Base-by-base conservation (phyloP, 2,888 invertebrate genomes). In the Hemaris fuciformis region DNA sequence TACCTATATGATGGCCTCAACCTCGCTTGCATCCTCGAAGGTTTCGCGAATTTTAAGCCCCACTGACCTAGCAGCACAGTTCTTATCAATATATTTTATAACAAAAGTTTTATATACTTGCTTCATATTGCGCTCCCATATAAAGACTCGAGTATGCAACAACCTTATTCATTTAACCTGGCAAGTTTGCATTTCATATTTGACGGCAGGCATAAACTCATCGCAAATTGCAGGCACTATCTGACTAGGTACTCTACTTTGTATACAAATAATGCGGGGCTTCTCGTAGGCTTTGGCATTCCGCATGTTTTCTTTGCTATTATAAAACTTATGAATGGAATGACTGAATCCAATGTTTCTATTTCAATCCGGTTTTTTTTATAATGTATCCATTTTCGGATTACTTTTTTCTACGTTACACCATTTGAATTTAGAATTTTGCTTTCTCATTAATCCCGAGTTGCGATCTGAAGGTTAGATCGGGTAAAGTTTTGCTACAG, bases 121-220 rank as follows among this genome's bases (percentile, higher is more conserved):
- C n/a, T n/a, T n/a, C n/a, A n/a, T n/a, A n/a, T n/a, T n/a, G n/a
- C n/a, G n/a, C n/a, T n/a, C n/a, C n/a, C n/a, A n/a, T n/a, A n/a
- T n/a, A n/a, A n/a, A n/a, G n/a, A n/a, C 23, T 10, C 18, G 8
- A 27, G 41, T 22, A 20, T 20, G 15, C 31, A 25, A 42, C 38
- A 42, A 58, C 41, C 22, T 58, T 58, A 58, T 57, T 57, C 22
- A 57, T 42, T 38, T 41, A 57, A 23, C 15, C 23, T 41, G 15
- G 18, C 23, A 41, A 15, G 18, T 23, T 8, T n/a, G 15, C 23
- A 5, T 18, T 31, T 31, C 15, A 31, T 23, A 43, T 38, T 41
- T 25, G 22, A 41, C 41, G 34, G 48, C 15, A 8, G 20, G 7
- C 18, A 41, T 10, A 18, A 23, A 53, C 48, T 60, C 46, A 48